These are phyloP conservation scores for Leptodactylus fuscus DNA, from an alignment of 2,113 vertebrate genomes.

Conservation along the genomic window DNA sequence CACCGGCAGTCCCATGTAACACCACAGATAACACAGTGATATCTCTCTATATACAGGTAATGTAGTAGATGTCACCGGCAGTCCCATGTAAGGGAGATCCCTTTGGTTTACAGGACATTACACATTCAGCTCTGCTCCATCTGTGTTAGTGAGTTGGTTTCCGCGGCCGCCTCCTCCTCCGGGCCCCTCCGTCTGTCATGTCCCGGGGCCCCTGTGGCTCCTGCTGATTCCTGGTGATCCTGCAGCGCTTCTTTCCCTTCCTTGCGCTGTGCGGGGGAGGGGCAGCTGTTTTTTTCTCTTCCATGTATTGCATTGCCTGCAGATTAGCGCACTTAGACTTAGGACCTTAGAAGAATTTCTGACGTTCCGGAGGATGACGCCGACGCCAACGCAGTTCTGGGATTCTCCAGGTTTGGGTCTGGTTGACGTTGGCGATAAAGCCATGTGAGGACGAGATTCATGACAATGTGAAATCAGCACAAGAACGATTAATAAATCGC, in stretches of 20 bases:
- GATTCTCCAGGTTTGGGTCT: too few species aligned
- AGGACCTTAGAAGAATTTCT: conserved; percentile 10
- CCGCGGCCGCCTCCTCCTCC: not conserved
- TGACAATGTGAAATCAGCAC: conserved; percentile 50
- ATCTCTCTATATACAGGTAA: too few species aligned
- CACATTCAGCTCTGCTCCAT: not conserved
- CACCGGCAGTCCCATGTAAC: not conserved
- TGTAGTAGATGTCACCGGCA: too few species aligned
- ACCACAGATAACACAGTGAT: not conserved
- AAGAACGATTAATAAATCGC: not conserved
- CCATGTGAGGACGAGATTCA: conserved; percentile 12
- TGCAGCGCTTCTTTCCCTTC: conserved; percentile 30
- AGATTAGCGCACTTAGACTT: conserved; percentile 19
- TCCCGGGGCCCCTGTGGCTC: not conserved
- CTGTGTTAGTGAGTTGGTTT: too few species aligned
- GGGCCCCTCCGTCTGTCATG: too few species aligned
- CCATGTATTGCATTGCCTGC: conserved; percentile 47
- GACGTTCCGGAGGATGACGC: not conserved
- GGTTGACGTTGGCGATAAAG: conserved; percentile 1
- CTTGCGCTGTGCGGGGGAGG: not conserved
- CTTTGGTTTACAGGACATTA: not conserved
- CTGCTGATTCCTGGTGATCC: not conserved
- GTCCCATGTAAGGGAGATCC: too few species aligned
- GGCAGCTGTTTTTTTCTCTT: conserved; percentile 5
- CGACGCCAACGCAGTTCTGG: too few species aligned